phyloP scores from a whole-genome alignment of 35 echinoderm and acorn worm species.

The Eucidaris tribuloides region DNA sequence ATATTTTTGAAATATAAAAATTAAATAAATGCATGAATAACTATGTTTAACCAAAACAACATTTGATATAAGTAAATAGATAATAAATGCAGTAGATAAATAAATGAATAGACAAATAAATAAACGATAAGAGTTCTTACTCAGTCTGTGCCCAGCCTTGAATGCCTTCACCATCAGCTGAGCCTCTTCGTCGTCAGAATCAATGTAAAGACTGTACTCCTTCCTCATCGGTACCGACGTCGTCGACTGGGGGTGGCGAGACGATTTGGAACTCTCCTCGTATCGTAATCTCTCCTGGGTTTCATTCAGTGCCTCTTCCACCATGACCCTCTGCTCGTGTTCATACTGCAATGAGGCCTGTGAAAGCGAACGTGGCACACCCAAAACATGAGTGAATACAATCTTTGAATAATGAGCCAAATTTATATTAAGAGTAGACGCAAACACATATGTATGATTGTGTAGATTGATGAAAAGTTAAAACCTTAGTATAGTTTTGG shows the following conservation, averaged over 20 bases:
- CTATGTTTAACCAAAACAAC: too few relatives aligned
- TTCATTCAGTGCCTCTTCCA: constrained; percentile 13
- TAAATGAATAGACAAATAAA: too few relatives aligned
- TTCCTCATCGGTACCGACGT: background rate
- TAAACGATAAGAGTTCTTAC: constrained; percentile 6
- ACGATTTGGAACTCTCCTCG: constrained; percentile 1
- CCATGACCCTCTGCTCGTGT: constrained; percentile 20
- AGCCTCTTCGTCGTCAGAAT: constrained; percentile 28
- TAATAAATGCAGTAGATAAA: too few relatives aligned
- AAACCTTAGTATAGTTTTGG: too few relatives aligned
- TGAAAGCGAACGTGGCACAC: background rate
- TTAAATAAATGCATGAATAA: too few relatives aligned
- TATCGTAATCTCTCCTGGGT: constrained; percentile 33
- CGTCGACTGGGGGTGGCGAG: background rate
- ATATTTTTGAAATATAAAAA: too few relatives aligned
- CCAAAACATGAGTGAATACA: too few relatives aligned
- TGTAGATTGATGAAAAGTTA: background rate
- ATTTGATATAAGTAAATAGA: too few relatives aligned
- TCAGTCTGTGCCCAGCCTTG: constrained; percentile 39
- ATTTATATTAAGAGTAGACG: background rate
- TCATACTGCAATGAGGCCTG: constrained; percentile 42
- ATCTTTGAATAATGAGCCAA: background rate
- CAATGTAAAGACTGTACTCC: constrained; percentile 41
- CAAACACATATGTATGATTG: background rate
- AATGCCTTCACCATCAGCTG: constrained; percentile 40